Conservation (phyloP, 1,140 invertebrate species). For the Drosophila kepulauana region DNA sequence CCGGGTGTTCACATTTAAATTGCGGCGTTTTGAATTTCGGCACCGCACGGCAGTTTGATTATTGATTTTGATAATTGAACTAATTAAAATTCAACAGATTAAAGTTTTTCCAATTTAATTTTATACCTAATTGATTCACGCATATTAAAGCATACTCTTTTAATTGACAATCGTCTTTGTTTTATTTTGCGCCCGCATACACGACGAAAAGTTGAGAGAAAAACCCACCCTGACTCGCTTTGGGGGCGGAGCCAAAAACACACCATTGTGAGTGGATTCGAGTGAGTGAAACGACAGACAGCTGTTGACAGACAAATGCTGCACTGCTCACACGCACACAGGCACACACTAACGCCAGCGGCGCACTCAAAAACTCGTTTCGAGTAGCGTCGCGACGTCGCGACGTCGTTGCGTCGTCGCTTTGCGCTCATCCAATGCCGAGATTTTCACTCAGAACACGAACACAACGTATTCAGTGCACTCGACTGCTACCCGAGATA, state of each 20-base stretch:
- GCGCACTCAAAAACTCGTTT: conserved; percentile 54
- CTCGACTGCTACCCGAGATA: conserved; percentile 37
- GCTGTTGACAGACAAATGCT: neutral
- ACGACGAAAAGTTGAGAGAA: neutral
- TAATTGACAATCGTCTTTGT: conserved; percentile 55
- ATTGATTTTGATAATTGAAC: conserved; percentile 40
- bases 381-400: conserved; percentile 17
- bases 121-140: conserved; percentile 56
- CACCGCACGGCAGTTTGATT: neutral
- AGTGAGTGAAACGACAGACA: conserved; percentile 32
- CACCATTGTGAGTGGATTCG: conserved; percentile 42
- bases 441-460: conserved; percentile 67
- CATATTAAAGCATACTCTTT: conserved; percentile 37
- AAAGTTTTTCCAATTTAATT: conserved; percentile 62
- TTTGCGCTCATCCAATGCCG: conserved; percentile 47
- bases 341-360: neutral
- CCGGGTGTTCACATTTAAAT: conserved; percentile 4
- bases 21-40: conserved; percentile 52
- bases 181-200: conserved; percentile 4
- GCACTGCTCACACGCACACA: conserved; percentile 6
- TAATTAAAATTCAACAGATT: conserved; percentile 50
- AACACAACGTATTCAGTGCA: conserved; percentile 39
- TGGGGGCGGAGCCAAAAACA: conserved; percentile 42
- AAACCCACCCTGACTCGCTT: conserved; percentile 28
- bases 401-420: neutral